Conservation (phyloP, 2,113 vertebrate species). For the Aegotheles bennettii region DNA sequence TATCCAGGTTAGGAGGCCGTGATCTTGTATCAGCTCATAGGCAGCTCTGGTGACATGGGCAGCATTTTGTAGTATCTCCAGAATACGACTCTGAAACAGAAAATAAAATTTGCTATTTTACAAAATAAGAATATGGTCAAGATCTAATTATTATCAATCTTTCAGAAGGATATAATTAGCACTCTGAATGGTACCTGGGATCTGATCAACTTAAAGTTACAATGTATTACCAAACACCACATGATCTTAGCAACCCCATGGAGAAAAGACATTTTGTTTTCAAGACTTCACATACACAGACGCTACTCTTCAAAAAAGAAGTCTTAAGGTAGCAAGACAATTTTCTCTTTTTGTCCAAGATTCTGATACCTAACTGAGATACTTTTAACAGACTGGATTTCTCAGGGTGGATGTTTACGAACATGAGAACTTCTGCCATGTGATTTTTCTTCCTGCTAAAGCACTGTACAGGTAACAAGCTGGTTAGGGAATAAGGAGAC, state of each 20-base stretch:
- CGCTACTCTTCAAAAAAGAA: background rate
- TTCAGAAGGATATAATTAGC: background rate
- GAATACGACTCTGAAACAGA: conserved; percentile 77
- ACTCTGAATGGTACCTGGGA: background rate
- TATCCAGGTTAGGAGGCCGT: conserved; percentile 87
- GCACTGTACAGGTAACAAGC: background rate
- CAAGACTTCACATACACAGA: background rate
- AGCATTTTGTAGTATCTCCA: conserved; percentile 80
- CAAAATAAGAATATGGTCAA: background rate
- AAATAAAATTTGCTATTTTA: background rate
- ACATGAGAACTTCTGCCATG: background rate
- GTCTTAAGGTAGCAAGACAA: background rate
- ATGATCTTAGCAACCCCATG: background rate
- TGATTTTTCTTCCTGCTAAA: background rate
- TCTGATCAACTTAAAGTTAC: background rate
- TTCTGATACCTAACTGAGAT: background rate
- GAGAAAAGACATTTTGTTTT: background rate
- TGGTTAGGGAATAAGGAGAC: background rate
- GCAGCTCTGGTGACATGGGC: conserved; percentile 79
- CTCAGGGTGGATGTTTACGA: background rate
- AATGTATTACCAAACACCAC: background rate
- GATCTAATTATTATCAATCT: background rate
- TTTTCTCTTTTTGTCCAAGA: background rate
- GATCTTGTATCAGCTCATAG: conserved; percentile 82
- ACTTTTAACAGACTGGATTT: background rate